Evolutionary conservation across 2,888 invertebrate genomes (phyloP).

Genomic region (Eupeodes luniger): DNA sequence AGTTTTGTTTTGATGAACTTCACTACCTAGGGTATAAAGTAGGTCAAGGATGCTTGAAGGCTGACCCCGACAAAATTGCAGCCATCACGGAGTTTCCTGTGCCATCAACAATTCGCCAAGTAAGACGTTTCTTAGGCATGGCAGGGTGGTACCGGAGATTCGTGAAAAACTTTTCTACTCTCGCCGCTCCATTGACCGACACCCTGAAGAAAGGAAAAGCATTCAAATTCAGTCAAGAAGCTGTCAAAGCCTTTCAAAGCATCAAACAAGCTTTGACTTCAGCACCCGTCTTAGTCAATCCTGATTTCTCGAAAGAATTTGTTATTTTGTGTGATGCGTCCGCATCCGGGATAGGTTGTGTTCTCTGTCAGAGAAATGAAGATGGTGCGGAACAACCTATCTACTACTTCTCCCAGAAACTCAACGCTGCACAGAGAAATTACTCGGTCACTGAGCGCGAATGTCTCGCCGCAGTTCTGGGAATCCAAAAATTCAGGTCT

Average conservation of each 20-base stretch:
- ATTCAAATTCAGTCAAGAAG: background rate
- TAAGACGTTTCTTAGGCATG: slow-evolving; percentile 67
- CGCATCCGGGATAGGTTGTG: background rate
- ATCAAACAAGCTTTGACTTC: slow-evolving; percentile 1
- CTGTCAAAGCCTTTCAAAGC: background rate
- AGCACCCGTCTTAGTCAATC: background rate
- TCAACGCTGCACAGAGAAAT: too few relatives aligned
- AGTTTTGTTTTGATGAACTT: too few relatives aligned
- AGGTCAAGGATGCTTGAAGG: too few relatives aligned
- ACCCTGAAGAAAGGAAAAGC: background rate
- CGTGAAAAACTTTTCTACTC: slow-evolving; percentile 12
- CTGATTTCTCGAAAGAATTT: background rate
- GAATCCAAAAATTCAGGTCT: slow-evolving; percentile 46
- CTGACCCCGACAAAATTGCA: background rate
- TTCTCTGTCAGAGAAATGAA: background rate
- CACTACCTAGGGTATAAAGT: slow-evolving; percentile 11
- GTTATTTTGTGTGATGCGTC: slow-evolving; percentile 8
- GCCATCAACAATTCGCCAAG: slow-evolving; percentile 53
- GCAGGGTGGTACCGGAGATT: slow-evolving; percentile 4
- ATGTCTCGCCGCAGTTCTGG: slow-evolving; percentile 34
- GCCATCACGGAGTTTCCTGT: background rate
- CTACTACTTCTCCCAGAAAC: too few relatives aligned
- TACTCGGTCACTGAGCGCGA: too few relatives aligned
- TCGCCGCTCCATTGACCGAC: background rate
- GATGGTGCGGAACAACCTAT: too few relatives aligned